Evolutionary conservation across 2,888 invertebrate genomes (phyloP).

Genomic region (Boloria selene): DNA sequence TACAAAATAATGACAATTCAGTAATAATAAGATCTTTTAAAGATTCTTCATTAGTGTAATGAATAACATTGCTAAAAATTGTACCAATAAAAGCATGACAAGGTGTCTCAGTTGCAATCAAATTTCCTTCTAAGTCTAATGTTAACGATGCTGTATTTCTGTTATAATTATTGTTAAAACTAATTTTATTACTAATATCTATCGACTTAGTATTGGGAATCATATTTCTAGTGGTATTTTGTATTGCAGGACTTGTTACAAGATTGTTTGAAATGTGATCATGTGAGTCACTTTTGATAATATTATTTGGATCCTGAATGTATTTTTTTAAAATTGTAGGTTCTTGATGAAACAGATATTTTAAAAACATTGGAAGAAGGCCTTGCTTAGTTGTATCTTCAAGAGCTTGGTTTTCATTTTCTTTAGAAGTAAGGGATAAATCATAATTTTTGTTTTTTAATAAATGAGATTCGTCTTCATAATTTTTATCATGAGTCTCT

Average conservation of each 20-base stretch:
- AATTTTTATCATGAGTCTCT: neutral
- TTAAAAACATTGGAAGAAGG: constrained; percentile 58
- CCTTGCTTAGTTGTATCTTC: constrained; percentile 41
- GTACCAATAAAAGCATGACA: constrained; percentile 75
- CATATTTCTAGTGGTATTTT: no score
- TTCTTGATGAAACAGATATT: constrained; percentile 53
- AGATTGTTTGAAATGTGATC: neutral
- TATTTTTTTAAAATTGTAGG: constrained; percentile 14
- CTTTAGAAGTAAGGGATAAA: neutral
- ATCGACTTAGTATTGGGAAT: neutral
- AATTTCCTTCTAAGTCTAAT: constrained; percentile 70
- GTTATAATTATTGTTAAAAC: constrained; percentile 5
- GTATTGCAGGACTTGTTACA: neutral
- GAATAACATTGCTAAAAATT: constrained; percentile 61
- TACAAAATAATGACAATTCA: constrained; percentile 71
- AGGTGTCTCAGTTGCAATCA: constrained; percentile 63
- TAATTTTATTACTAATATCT: constrained; percentile 1
- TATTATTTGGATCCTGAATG: neutral
- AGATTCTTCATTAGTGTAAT: constrained; percentile 54
- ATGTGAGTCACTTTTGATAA: neutral
- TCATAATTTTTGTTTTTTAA: neutral
- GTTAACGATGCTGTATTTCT: constrained; percentile 41
- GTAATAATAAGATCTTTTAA: constrained; percentile 66
- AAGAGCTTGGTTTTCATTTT: constrained; percentile 12
- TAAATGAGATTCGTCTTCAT: neutral